Conservation (phyloP, 2,113 vertebrate genomes). For the Trochalopteron elliotii region DNA sequence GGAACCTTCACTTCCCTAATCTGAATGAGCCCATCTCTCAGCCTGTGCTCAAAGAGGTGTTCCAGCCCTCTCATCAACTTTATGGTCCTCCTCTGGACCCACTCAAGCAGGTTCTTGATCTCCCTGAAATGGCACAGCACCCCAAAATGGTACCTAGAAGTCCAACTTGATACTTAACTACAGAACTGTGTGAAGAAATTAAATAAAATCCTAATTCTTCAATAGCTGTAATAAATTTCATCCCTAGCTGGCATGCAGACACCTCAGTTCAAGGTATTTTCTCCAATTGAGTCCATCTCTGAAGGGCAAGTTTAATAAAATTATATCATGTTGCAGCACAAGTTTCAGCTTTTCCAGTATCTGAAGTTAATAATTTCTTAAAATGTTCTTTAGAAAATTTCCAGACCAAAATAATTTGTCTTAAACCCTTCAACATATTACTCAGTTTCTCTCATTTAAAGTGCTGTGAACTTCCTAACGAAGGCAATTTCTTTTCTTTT, state of each 20-base stretch:
- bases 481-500: conserved; percentile 7
- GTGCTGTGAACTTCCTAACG: background rate
- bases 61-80: background rate
- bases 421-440: background rate
- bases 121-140: background rate
- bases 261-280: background rate
- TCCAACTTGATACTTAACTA: background rate
- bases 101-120: background rate
- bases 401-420: background rate
- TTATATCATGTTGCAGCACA: background rate
- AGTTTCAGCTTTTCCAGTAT: background rate
- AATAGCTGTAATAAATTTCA: background rate
- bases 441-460: background rate
- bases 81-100: background rate
- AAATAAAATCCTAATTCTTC: background rate
- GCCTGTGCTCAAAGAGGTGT: background rate
- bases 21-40: background rate
- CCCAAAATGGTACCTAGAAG: background rate
- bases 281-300: background rate
- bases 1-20: background rate
- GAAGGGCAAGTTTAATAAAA: background rate
- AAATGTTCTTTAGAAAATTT: background rate
- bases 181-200: background rate
- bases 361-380: background rate
- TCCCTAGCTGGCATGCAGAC: background rate